phyloP scores from a whole-genome alignment of 2,113 vertebrate species.

The Xiphorhynchus elegans region DNA sequence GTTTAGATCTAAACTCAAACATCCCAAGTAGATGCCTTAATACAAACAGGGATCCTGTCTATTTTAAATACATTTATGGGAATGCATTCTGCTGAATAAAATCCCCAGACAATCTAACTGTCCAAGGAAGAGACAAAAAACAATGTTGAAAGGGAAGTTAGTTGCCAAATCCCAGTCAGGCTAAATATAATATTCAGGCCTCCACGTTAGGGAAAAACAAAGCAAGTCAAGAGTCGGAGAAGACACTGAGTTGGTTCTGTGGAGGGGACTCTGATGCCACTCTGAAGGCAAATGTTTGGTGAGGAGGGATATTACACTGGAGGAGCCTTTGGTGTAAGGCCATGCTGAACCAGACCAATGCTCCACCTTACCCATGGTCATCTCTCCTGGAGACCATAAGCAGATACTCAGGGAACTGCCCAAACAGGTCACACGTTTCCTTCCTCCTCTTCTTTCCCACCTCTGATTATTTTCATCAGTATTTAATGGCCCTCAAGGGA shows the following conservation, averaged over 20 bases:
- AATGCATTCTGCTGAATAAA: slow-evolving; percentile 63
- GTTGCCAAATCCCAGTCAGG: slow-evolving; percentile 55
- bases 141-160: slow-evolving; percentile 2
- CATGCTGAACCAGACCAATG: neutral
- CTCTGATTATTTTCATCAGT: neutral
- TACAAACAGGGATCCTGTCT: slow-evolving; percentile 21
- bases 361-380: neutral
- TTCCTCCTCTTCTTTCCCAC: neutral
- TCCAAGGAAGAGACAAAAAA: slow-evolving; percentile 32
- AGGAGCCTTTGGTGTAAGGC: neutral
- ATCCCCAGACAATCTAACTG: slow-evolving; percentile 52
- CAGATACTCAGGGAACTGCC: neutral
- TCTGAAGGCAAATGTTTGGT: neutral
- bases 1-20: slow-evolving; percentile 37
- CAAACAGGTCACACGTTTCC: neutral
- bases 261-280: neutral
- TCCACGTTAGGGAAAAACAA: neutral
- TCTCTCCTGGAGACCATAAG: neutral
- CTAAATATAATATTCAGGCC: slow-evolving; percentile 49
- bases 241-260: neutral
- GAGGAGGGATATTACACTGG: neutral
- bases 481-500: neutral
- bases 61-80: slow-evolving; percentile 54
- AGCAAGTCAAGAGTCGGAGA: neutral
- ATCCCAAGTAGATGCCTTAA: slow-evolving; percentile 27